These are phyloP conservation scores for Chrysolina oricalcia DNA, from an alignment of 2,888 invertebrate genomes.

Conservation along the genomic window DNA sequence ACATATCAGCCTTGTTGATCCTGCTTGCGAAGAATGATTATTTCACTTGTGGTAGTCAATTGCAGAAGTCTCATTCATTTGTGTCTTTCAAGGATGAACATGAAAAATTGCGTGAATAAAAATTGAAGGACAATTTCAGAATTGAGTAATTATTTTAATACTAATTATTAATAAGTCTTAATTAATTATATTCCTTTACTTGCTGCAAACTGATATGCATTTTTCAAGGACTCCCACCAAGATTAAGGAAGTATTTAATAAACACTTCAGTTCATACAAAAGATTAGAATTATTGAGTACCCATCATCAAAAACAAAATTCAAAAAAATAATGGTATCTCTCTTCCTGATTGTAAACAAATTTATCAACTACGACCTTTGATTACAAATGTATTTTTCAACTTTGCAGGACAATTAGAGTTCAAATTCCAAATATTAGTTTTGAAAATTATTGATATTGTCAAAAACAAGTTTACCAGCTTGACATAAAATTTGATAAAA, in stretches of 20 bases:
- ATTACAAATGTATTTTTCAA: background rate
- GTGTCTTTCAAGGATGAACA: too few relatives aligned
- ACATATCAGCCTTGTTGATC: too few relatives aligned
- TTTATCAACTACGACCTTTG: background rate
- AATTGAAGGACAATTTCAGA: too few relatives aligned
- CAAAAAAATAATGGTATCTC: background rate
- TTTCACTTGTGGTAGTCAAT: too few relatives aligned
- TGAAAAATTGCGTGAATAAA: too few relatives aligned
- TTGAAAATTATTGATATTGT: background rate
- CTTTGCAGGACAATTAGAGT: background rate
- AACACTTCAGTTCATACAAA: background rate
- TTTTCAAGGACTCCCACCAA: background rate
- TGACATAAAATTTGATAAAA: background rate
- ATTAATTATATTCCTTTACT: too few relatives aligned
- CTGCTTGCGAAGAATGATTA: too few relatives aligned
- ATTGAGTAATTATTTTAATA: too few relatives aligned
- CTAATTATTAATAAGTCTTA: too few relatives aligned
- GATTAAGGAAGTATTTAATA: background rate
- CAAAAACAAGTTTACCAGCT: background rate
- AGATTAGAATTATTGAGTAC: background rate
- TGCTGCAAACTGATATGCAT: too few relatives aligned
- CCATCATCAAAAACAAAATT: background rate
- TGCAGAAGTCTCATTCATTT: too few relatives aligned
- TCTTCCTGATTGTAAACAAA: background rate
- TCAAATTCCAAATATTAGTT: constrained; percentile 1